These are phyloP conservation scores for Elephas maximus DNA, from an alignment of 2,113 vertebrate species.

Conservation along the genomic window DNA sequence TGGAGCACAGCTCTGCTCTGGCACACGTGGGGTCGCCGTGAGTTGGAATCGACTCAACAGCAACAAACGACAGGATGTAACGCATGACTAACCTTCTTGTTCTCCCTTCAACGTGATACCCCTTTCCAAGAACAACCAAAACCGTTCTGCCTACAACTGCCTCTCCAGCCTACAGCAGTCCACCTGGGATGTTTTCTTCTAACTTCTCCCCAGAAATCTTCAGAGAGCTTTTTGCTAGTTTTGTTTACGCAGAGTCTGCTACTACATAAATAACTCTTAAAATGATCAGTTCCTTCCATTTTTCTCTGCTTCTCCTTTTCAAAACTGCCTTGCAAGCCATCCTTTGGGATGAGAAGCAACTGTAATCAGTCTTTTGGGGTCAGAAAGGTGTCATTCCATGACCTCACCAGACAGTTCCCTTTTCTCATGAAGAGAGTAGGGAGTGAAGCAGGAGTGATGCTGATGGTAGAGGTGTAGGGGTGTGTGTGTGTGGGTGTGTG, in stretches of 20 bases:
- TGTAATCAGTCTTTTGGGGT: neutral
- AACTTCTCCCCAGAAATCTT: neutral
- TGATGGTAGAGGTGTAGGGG: neutral
- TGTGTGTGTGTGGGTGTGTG: neutral
- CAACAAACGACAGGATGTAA: neutral
- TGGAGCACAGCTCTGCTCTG: neutral
- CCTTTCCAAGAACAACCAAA: neutral
- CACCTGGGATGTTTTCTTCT: neutral
- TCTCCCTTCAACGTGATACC: neutral
- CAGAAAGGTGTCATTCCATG: neutral
- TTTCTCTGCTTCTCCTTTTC: constrained; percentile 44
- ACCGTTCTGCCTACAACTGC: neutral
- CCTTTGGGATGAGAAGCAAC: neutral
- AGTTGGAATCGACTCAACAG: neutral
- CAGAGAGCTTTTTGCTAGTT: neutral
- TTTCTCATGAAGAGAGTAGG: neutral
- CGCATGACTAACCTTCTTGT: neutral
- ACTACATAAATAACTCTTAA: neutral
- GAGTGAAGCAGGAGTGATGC: neutral
- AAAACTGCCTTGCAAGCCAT: neutral
- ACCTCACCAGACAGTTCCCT: neutral
- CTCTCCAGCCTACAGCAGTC: neutral
- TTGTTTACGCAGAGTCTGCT: neutral
- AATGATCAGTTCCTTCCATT: neutral
- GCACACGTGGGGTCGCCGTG: neutral